These are phyloP conservation scores for Ivindomyrus marchei DNA, from an alignment of 2,113 vertebrate species.

Conservation along the genomic window DNA sequence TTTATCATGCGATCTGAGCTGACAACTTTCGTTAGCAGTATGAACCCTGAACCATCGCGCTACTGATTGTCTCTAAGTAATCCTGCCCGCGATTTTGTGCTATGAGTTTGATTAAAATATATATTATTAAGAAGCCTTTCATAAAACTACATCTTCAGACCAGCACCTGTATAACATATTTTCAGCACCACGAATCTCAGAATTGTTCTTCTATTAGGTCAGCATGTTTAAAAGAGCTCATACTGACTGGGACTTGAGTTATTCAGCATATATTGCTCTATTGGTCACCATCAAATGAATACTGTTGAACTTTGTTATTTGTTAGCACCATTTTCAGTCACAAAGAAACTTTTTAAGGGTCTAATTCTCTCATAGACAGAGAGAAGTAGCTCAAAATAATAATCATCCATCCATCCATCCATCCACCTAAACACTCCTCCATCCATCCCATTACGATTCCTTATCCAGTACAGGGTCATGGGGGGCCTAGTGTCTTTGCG, in stretches of 20 bases:
- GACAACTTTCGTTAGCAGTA: neutral
- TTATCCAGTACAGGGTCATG: neutral
- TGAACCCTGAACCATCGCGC: neutral
- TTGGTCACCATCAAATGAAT: conserved; percentile 34
- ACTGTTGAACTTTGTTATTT: conserved; percentile 24
- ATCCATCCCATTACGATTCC: neutral
- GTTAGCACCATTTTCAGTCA: conserved; percentile 30
- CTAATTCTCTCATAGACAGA: neutral
- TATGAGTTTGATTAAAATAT: neutral
- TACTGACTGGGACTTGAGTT: neutral
- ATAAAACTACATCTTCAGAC: neutral
- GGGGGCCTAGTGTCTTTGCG: neutral
- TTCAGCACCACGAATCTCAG: neutral
- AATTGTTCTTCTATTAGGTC: conserved; percentile 12
- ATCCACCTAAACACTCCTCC: neutral
- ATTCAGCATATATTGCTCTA: conserved; percentile 21
- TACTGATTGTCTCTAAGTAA: neutral
- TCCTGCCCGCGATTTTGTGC: neutral
- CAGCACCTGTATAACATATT: neutral
- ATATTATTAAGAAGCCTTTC: neutral
- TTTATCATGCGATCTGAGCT: neutral
- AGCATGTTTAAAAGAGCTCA: conserved; percentile 15
- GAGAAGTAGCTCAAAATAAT: neutral
- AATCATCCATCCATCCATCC: neutral
- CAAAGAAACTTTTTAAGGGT: conserved; percentile 4